A percentile compares a stretch with the other conserved stretches of the same genome.
These are phyloP conservation scores for Morpho helenor DNA, from an alignment of 2,888 invertebrate genomes.

Conservation along the genomic window DNA sequence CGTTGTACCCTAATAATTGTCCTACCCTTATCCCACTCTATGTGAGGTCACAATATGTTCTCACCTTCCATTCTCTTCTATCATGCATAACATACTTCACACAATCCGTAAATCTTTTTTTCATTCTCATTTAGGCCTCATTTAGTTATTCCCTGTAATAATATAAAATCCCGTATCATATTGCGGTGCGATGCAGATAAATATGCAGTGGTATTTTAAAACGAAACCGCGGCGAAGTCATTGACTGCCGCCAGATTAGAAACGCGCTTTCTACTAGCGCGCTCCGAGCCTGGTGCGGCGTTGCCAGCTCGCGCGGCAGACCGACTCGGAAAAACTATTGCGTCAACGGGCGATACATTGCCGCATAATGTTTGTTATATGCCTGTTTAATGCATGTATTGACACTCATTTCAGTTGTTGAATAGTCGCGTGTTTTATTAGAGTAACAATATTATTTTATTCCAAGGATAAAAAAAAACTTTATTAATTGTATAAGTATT, in stretches of 20 bases:
- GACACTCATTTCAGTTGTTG: too few relatives aligned
- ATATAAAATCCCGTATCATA: neutral
- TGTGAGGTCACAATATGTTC: too few relatives aligned
- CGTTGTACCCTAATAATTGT: too few relatives aligned
- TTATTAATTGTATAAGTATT: too few relatives aligned
- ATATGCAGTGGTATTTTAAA: slow-evolving; percentile 29
- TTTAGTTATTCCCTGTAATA: too few relatives aligned
- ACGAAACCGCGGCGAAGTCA: slow-evolving; percentile 54
- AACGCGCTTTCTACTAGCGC: slow-evolving; percentile 73
- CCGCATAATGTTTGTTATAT: slow-evolving; percentile 16
- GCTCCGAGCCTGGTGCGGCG: slow-evolving; percentile 50
- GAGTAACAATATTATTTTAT: too few relatives aligned
- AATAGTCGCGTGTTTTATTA: too few relatives aligned
- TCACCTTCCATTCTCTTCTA: too few relatives aligned
- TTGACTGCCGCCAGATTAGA: slow-evolving; percentile 75
- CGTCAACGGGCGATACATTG: slow-evolving; percentile 30
- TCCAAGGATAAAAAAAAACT: too few relatives aligned
- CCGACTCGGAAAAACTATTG: slow-evolving; percentile 30
- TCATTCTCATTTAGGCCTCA: too few relatives aligned
- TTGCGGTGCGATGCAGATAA: slow-evolving; percentile 18
- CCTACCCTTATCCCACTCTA: too few relatives aligned
- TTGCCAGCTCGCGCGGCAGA: slow-evolving; percentile 52
- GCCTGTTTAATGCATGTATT: neutral
- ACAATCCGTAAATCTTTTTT: too few relatives aligned
- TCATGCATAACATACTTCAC: neutral